Base-by-base conservation (phyloP, 2,888 invertebrate genomes). In the Capitulum mitella region DNA sequence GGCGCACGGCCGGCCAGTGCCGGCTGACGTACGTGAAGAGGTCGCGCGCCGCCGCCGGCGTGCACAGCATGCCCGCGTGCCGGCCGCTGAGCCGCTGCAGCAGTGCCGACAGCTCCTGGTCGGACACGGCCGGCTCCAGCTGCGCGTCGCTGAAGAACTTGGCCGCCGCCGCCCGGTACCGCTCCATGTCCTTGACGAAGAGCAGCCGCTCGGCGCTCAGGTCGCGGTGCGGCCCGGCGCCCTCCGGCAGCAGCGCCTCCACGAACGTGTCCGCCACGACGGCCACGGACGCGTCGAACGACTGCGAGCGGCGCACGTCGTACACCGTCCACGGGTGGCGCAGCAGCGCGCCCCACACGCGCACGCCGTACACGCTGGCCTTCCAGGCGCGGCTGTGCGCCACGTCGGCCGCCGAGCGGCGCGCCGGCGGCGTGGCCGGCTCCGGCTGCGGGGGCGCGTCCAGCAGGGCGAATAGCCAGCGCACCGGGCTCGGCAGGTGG, bases 251-350 rank as follows among this genome's bases (percentile, higher is more conserved):
- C 96, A 97, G 2, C 64, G 96, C 93, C 86, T 97, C 97, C 94
- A 97, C 97, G 86, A 97, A 93, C 26, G 97, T 97, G 88, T 97
- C 97, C 80, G 97, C 97, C 83, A 97, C 94, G 78, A 97, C 97
- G 83, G 95, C 94, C 82, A 97, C 87, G 84, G 96, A 96, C 46
- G 95, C 94, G 87, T 97, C 97, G 78, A 97, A 92, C n/a, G 95
- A 95, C 43, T 92, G 90, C 8, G 95, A 94, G 88, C 97, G 96
- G 85, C 96, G 94, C 82, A 97, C 93, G 87, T 97, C 97, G 86
- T 97, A 95, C 86, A 97, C 94, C 85, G 96, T 95, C 87, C 97
- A 95, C 1, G 97, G 97, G 88, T 97, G 97, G 86, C 97, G 97
- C 82, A 97, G 95, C 83, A 97, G 93, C 87, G 97, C 97, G 75